Percentiles rank a stretch among this genome's conserved stretches.
Conservation (phyloP, 2,888 invertebrate species). For the Ochlodes sylvanus region DNA sequence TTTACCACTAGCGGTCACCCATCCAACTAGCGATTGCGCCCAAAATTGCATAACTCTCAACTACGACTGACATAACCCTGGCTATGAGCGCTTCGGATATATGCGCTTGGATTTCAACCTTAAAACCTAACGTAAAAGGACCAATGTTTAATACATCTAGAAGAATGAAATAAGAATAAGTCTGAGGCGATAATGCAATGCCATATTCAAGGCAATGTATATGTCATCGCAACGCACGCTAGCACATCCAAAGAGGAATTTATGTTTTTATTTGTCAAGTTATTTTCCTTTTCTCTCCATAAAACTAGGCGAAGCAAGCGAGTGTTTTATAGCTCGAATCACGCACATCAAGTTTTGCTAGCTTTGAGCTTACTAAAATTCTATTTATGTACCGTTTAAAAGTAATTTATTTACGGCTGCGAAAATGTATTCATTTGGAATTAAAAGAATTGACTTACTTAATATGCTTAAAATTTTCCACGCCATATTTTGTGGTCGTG, state of each 20-base stretch:
- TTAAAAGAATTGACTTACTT: neutral
- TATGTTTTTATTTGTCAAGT: constrained; percentile 37
- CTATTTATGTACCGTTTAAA: constrained; percentile 14
- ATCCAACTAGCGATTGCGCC: neutral
- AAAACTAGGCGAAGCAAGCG: constrained; percentile 24
- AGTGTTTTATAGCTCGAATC: constrained; percentile 43
- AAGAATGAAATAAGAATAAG: neutral
- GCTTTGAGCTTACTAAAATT: constrained; percentile 16
- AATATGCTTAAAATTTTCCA: neutral
- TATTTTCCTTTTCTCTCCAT: constrained; percentile 35
- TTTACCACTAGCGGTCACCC: neutral
- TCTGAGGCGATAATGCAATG: constrained; percentile 1
- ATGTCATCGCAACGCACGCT: constrained; percentile 19
- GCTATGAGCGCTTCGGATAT: neutral
- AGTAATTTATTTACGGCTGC: neutral
- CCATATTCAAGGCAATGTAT: constrained; percentile 9
- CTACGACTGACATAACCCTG: neutral
- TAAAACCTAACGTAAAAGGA: neutral
- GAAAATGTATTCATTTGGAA: neutral
- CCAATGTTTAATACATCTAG: neutral
- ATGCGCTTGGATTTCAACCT: neutral
- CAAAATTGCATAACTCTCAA: neutral
- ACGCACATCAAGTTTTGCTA: constrained; percentile 37
- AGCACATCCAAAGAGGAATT: constrained; percentile 24
- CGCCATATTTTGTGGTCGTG: too few relatives aligned